Base-by-base conservation (phyloP, 2,888 invertebrate genomes). In the Ceraclea dissimilis region DNA sequence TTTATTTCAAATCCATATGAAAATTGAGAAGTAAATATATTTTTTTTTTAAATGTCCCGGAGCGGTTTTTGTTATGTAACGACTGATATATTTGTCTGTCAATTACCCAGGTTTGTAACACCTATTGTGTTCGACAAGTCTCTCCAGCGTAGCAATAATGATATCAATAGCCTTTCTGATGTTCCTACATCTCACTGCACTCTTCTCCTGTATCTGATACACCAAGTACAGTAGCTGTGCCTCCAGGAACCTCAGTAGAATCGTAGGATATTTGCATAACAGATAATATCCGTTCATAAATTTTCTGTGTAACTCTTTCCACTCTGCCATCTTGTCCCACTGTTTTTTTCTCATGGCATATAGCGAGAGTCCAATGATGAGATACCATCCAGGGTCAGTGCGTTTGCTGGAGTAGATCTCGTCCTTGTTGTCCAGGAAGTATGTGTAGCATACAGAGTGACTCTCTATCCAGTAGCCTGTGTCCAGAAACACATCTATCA, bases 401-500 rank as follows among this genome's bases (percentile, higher is more conserved):
- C 79, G 76, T 59, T 74, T 70, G 0, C 76, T 53, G 26, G 68
- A 69, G 2, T 70, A 63, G 57, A 75, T 65, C 19, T 74, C 72
- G 51, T 79, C 76, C 2, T 79, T 79, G 63, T 79, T 78, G 59
- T 74, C 72, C 60, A 78, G 74, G 66, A 76, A 78, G 68, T 78
- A 82, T 62, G 70, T 70, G 64, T 78, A 80, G 63, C 79, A 80
- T 16, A 69, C 66, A n/a, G 66, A 64, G 57, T 76, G 76, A 0
- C 80, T 69, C 34, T 79, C 70, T 1, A 82, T 70, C 13, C 74
- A 72, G 53, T 80, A 76, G 0, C 83, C 82, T 0, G 82, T 79
- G 65, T 86, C 82, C 39, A 85, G 67, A 50, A 81, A 73, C 31
- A 84, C 70, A 51, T 79, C 74, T 33, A 83, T 66, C 43, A 80